Base-by-base conservation (phyloP, 2,888 invertebrate genomes). In the Caenorhabditis doughertyi region DNA sequence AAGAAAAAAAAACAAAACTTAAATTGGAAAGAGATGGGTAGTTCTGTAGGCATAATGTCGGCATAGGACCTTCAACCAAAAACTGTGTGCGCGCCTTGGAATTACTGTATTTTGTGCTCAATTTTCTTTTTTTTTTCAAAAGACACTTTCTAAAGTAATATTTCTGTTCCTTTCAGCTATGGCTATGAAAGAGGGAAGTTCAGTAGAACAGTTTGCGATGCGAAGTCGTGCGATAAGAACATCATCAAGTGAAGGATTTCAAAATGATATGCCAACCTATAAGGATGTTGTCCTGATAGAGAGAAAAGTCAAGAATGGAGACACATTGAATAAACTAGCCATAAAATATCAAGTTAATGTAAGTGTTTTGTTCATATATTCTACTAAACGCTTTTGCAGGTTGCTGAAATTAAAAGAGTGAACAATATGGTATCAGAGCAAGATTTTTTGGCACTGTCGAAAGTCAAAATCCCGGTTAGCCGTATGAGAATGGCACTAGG, bases 261-360 rank as follows among this genome's bases (percentile, higher is more conserved):
- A 77, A 55, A 82, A 70, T 23, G 83, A 83, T 44, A 49, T 76
- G 53, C 83, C 83, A 4, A 83, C 79, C 1, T 84, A 82, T 55
- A 86, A 87, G 35, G 88, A 89, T 35, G 79, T 83, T n/a, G 86
- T 88, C 16, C 67, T 85, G 25, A 85, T 91, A 27, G 91, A 91
- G 32, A 83, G 88, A 39, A 84, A 85, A 68, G 58, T 91, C 9
- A 89, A 90, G 64, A 85, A 86, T n/a, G 89, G 85, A 18, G 91
- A 91, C 72, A 91, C 89, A 0, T 73, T 91, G 13, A 89, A 89
- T 68, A 89, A 89, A 71, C 84, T 91, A 25, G 88, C 90, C 7
- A 84, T 91, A 8, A 88, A 89, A 62, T 91, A 91, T 79, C 85
- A 88, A 51, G 89, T 91, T n/a, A 87, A 87, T 85, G 91, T 90